Base-by-base conservation (phyloP, 2,888 invertebrate species). In the Psylliodes chrysocephalus region DNA sequence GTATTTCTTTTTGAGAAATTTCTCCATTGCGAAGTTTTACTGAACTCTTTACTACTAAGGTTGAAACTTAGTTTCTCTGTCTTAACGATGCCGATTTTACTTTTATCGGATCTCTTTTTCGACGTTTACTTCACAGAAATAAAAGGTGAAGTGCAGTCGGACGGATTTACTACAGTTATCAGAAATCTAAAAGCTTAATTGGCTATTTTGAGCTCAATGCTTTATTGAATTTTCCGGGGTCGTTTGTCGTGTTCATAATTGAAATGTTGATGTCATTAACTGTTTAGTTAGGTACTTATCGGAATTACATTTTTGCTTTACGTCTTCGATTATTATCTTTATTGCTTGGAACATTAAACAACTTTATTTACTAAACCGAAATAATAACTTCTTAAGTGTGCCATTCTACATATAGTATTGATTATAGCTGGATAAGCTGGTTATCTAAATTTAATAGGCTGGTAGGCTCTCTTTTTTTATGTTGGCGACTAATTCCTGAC, bases 321-420 rank as follows among this genome's bases (percentile, higher is more conserved):
- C 2, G 68, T 68, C 71, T 71, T 71, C 68, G 64, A 69, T 22
- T 25, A 64, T 69, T 66, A 66, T 47, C 53, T 63, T 63, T 70
- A 47, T 69, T 60, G 59, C 40, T 40, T 10, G 17, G 33, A 59
- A 55, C 62, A 64, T n/a, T 62, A 57, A 57, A n/a, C n/a, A 19
- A 60, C 66, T 66, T 69, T 56, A 69, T 69, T 52, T 42, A 40
- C 60, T 63, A 65, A 70, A 72, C n/a, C 71, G 22, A 22, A 22
- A n/a, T n/a, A 22, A 22, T 22, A 22, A 22, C 22, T 22, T 22
- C 6, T 4, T 22, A 22, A 22, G 22, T 22, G 22, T 6, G 22
- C 22, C 22, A 22, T n/a, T n/a, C n/a, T n/a, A n/a, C n/a, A n/a
- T n/a, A n/a, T n/a, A n/a, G n/a, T n/a, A n/a, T n/a, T n/a, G n/a